These are phyloP conservation scores for Meloidogyne chitwoodi DNA, from an alignment of 1,140 invertebrate species.

Conservation along the genomic window DNA sequence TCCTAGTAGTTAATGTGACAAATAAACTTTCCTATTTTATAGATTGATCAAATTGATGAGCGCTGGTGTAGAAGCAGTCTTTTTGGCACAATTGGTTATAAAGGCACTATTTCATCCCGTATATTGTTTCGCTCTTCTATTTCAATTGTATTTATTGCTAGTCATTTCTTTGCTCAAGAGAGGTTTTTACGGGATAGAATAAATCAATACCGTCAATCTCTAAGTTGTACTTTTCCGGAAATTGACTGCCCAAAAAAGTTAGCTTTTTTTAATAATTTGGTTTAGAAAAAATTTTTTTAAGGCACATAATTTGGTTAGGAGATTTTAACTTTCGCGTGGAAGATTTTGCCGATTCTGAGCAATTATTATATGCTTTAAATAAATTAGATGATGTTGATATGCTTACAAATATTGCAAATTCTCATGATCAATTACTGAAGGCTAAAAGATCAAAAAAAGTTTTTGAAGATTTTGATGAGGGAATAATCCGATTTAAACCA, in stretches of 20 bases:
- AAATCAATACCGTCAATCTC: slow-evolving; percentile 21
- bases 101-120: slow-evolving; percentile 28
- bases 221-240: slow-evolving; percentile 29
- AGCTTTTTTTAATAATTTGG: not conserved
- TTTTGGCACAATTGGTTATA: slow-evolving; percentile 22
- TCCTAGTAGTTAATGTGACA: no score
- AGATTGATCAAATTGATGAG: slow-evolving; percentile 22
- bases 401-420: slow-evolving; percentile 6
- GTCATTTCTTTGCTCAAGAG: slow-evolving; percentile 31
- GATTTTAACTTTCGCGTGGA: slow-evolving; percentile 33
- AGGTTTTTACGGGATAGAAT: slow-evolving; percentile 21
- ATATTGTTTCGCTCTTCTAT: slow-evolving; percentile 15
- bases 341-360: slow-evolving; percentile 10
- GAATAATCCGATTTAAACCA: slow-evolving; percentile 30
- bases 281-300: not conserved
- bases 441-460: slow-evolving; percentile 4
- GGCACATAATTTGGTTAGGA: slow-evolving; percentile 31
- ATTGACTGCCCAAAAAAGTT: slow-evolving; percentile 17
- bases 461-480: slow-evolving; percentile 27
- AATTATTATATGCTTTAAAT: slow-evolving; percentile 16
- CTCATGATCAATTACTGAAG: slow-evolving; percentile 30
- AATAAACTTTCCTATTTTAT: not conserved
- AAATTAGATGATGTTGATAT: not conserved
- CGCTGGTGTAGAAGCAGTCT: slow-evolving; percentile 23
- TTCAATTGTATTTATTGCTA: slow-evolving; percentile 31